Evolutionary conservation across 2,113 vertebrate genomes (phyloP).

Genomic region (Misgurnus anguillicaudatus): DNA sequence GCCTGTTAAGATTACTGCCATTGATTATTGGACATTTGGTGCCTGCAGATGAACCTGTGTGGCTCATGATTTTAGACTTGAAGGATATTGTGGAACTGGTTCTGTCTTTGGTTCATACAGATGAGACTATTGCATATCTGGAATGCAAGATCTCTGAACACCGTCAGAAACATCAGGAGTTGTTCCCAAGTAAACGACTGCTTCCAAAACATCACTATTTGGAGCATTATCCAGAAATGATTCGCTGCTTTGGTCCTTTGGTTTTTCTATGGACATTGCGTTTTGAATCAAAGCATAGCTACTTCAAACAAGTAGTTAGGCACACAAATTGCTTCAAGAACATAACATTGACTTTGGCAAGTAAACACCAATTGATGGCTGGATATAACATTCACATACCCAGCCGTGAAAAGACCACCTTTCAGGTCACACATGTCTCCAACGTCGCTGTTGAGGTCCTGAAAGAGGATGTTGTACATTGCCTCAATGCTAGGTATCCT

Average conservation of each 20-base stretch:
- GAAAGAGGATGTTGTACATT: neutral
- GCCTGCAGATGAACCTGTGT: conserved; percentile 35
- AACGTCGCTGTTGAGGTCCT: neutral
- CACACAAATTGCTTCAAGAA: conserved; percentile 43
- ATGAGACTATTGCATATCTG: conserved; percentile 31
- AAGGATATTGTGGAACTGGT: conserved; percentile 46
- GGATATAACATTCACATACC: neutral
- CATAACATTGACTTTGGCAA: conserved; percentile 8
- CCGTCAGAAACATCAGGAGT: conserved; percentile 7
- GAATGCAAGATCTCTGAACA: conserved; percentile 41
- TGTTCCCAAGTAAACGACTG: conserved; percentile 18
- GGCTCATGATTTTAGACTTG: conserved; percentile 23
- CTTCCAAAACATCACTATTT: conserved; percentile 41
- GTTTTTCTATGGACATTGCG: conserved; percentile 20
- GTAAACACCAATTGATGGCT: neutral
- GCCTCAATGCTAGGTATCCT: neutral
- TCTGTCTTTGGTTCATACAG: conserved; percentile 21
- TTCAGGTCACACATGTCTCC: neutral
- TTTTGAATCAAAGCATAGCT: conserved; percentile 31
- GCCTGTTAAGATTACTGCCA: conserved; percentile 16
- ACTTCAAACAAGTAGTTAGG: conserved; percentile 31
- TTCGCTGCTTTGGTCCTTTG: conserved; percentile 31
- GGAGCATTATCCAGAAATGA: conserved; percentile 41
- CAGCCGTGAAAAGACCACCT: neutral
- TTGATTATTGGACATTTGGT: conserved; percentile 32